Base-by-base conservation (phyloP, 2,797 vertebrate genomes). In the Melanotaenia trifasciata region DNA sequence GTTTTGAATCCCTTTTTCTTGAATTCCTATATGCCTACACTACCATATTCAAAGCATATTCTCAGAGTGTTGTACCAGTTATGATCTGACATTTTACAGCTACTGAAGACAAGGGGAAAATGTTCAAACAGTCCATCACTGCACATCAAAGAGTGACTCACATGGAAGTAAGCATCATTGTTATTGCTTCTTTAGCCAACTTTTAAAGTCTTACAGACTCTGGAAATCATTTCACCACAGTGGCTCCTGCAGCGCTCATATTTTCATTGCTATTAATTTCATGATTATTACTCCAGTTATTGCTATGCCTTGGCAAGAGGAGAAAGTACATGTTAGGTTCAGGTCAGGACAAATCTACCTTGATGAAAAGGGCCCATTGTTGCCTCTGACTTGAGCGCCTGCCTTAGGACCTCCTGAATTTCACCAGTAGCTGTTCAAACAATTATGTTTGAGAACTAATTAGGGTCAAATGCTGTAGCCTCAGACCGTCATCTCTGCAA, bases 261-360 rank as follows among this genome's bases (percentile, higher is more conserved):
- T 87, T 92, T 93, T 88, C 69, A 84, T 68, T 67, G 81, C 88
- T 87, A 86, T 90, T 89, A 89, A 92, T 94, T 91, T 84, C 81
- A 77, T 62, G 70, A 83, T 85, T 90, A 90, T 87, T 84, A 78
- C 76, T 74, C 66, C 45, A 62, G 85, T 68, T 84, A 85, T 79
- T 87, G 74, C 80, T 68, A 57, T 85, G 24, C 57, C 53, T 69
- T 85, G 82, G 79, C 77, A 78, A 43, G 45, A 66, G 13, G 67
- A 84, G 79, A 71, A 60, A 74, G 40, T 35, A 63, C 43, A 57
- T 69, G 35, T 60, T 10, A 59, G 73, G 91, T 93, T 94, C 91
- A 94, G 74, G 70, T 87, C 70, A 76, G 92, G 93, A 91, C 90
- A 91, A 28, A 57, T 70, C 70, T 67, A 90, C 84, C 83, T 89